A percentile compares a stretch with the other conserved stretches of the same genome.
phyloP scores from a whole-genome alignment of 30 jellyfish, hydroid and myxozoan genomes.

The Mastigias papua region DNA sequence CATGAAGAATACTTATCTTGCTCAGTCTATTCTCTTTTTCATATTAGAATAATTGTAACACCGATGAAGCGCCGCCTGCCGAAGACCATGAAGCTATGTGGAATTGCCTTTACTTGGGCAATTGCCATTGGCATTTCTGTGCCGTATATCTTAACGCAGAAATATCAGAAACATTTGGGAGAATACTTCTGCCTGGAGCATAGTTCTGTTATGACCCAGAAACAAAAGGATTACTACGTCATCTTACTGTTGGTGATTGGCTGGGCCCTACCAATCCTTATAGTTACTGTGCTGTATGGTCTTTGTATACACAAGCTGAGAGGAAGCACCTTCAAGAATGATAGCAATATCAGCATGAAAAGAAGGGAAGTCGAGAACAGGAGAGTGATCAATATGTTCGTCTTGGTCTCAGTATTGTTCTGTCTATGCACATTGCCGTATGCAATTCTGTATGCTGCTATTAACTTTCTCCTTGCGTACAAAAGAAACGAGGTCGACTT shows the following conservation, averaged over 20 bases:
- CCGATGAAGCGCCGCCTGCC: conserved; percentile 47
- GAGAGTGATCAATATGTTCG: conserved; percentile 52
- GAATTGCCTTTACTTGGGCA: conserved; percentile 29
- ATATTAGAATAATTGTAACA: conserved; percentile 6
- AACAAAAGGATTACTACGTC: conserved; percentile 9
- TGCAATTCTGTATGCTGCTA: conserved; percentile 25
- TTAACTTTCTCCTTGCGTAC: conserved; percentile 24
- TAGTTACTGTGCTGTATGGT: conserved; percentile 18
- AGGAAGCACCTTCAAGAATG: neutral
- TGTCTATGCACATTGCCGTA: conserved; percentile 56
- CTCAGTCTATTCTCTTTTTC: neutral
- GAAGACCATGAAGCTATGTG: neutral
- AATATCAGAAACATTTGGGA: neutral
- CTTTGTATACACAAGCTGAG: conserved; percentile 28
- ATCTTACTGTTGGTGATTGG: conserved; percentile 17
- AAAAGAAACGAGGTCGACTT: conserved; percentile 21
- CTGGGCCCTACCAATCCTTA: conserved; percentile 35
- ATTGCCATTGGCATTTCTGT: conserved; percentile 37
- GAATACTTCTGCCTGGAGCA: conserved; percentile 19
- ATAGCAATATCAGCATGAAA: neutral
- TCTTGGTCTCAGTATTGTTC: conserved; percentile 24
- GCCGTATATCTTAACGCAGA: conserved; percentile 23
- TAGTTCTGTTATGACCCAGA: neutral
- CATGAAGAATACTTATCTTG: neutral
- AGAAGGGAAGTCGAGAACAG: conserved; percentile 27